Evolutionary conservation across 2,113 vertebrate genomes (phyloP).

Genomic region (Gymnogyps californianus): DNA sequence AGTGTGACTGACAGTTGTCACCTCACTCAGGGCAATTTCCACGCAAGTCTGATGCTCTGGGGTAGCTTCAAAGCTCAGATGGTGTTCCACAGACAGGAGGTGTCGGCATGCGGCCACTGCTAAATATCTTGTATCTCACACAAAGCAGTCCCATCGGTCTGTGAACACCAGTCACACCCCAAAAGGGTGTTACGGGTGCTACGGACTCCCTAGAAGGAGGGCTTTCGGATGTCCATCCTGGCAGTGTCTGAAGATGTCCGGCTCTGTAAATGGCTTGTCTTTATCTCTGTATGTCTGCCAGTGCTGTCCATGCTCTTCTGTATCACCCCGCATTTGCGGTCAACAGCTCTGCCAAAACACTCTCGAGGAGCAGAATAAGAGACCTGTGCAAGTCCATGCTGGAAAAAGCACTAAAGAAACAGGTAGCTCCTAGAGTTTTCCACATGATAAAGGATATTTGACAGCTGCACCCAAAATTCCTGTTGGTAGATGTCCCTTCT

Average conservation of each 20-base stretch:
- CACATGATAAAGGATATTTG: not conserved
- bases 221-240: not conserved
- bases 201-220: not conserved
- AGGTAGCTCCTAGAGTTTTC: not conserved
- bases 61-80: not conserved
- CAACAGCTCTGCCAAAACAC: not conserved
- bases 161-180: not conserved
- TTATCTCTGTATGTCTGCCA: not conserved
- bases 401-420: not conserved
- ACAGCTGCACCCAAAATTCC: not conserved
- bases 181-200: not conserved
- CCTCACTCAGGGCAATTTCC: not conserved
- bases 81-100: not conserved
- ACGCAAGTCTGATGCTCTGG: accelerated
- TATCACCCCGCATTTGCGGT: not conserved
- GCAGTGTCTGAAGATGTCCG: not conserved
- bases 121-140: not conserved
- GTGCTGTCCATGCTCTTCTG: not conserved
- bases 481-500: not conserved
- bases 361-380: accelerated
- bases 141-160: too few species aligned
- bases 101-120: accelerated
- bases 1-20: not conserved
- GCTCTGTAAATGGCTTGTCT: not conserved
- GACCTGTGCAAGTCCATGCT: not conserved